These are phyloP conservation scores for Anguilla marmorata DNA, from an alignment of 2,797 vertebrate species.

Conservation along the genomic window DNA sequence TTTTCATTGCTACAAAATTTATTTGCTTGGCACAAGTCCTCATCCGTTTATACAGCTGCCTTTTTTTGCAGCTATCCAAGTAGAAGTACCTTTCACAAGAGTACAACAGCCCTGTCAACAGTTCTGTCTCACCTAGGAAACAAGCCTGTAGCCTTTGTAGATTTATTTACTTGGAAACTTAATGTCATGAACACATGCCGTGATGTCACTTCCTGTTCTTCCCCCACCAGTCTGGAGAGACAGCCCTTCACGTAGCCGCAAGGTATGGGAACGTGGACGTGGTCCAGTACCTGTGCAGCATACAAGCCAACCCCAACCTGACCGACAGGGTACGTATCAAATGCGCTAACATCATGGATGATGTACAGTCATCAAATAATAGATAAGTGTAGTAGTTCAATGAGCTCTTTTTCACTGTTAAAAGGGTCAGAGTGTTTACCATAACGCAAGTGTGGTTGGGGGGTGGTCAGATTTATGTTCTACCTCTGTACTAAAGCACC, in stretches of 20 bases:
- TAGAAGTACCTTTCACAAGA: background rate
- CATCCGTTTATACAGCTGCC: background rate
- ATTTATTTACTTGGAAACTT: background rate
- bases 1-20: background rate
- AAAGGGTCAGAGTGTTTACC: background rate
- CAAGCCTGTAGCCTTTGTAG: background rate
- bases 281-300: slow-evolving; percentile 88
- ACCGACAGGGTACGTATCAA: slow-evolving; percentile 82
- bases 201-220: slow-evolving; percentile 3
- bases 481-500: background rate
- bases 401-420: background rate
- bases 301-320: slow-evolving; percentile 86
- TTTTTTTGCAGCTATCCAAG: background rate
- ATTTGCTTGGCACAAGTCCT: background rate
- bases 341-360: background rate
- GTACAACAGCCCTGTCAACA: background rate
- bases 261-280: slow-evolving; percentile 95
- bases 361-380: background rate
- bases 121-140: background rate
- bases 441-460: background rate
- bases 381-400: background rate
- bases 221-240: slow-evolving; percentile 85
- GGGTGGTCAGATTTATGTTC: background rate
- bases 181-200: background rate
- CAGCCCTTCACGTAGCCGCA: slow-evolving; percentile 90